phyloP scores from a whole-genome alignment of 2,888 invertebrate genomes.

The Steinernema carpocapsae region DNA sequence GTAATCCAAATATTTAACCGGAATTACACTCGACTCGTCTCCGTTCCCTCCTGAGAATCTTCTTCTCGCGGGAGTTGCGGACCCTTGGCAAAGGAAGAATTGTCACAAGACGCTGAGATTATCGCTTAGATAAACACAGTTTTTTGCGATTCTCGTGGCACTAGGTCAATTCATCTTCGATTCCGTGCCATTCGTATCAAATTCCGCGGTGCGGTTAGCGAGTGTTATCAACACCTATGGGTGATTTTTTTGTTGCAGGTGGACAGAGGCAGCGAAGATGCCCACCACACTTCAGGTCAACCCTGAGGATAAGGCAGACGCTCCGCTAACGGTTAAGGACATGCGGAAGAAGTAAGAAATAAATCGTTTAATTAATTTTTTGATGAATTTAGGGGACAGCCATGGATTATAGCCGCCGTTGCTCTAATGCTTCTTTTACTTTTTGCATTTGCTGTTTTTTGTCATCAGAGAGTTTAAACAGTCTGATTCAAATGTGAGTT shows the following conservation, averaged over 20 bases:
- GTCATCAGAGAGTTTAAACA: background rate
- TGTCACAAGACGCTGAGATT: too few relatives aligned
- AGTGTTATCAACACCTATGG: too few relatives aligned
- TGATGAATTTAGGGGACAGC: slow-evolving; percentile 3
- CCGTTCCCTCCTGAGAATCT: too few relatives aligned
- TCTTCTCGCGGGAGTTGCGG: background rate
- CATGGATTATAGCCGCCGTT: slow-evolving; percentile 1
- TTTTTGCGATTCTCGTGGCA: slow-evolving; percentile 1
- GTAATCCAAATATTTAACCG: slow-evolving; percentile 3
- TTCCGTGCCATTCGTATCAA: background rate
- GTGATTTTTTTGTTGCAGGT: too few relatives aligned
- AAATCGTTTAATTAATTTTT: background rate
- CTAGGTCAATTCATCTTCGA: background rate
- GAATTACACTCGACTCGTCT: background rate
- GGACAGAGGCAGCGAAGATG: too few relatives aligned
- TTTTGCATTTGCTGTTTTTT: background rate
- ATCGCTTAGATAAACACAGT: slow-evolving; percentile 2
- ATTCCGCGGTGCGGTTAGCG: too few relatives aligned
- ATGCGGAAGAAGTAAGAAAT: background rate
- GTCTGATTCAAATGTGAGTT: too few relatives aligned
- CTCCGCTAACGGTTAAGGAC: slow-evolving; percentile 12
- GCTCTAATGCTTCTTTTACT: background rate
- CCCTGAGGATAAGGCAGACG: slow-evolving; percentile 2
- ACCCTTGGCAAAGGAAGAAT: too few relatives aligned
- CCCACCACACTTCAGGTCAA: slow-evolving; percentile 23